phyloP scores from a whole-genome alignment of 2,888 invertebrate species.

The Tridacna gigas region DNA sequence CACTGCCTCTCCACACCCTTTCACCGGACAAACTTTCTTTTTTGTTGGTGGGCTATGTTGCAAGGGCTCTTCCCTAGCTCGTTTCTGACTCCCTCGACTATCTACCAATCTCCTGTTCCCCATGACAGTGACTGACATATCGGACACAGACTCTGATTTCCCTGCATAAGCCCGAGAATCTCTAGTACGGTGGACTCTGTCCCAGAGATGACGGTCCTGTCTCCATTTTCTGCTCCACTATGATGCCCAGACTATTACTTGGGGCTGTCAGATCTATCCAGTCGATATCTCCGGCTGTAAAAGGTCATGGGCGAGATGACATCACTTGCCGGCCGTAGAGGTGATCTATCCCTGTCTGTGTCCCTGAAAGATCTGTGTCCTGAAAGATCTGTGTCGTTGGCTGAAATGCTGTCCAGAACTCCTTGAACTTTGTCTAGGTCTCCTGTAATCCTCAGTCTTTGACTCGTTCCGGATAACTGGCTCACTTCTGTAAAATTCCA shows the following conservation, averaged over 20 bases:
- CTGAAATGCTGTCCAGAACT: too few relatives aligned
- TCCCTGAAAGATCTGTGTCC: background rate
- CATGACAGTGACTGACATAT: background rate
- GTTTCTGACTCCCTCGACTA: background rate
- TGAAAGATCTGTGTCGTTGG: background rate
- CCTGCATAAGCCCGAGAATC: too few relatives aligned
- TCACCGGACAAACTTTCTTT: background rate
- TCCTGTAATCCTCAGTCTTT: too few relatives aligned
- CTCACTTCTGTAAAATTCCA: background rate
- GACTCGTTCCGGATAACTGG: background rate
- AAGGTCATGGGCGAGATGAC: background rate
- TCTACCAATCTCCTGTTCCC: too few relatives aligned
- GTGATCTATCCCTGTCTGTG: background rate
- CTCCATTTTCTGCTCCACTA: background rate
- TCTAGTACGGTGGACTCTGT: background rate
- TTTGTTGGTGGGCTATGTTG: background rate
- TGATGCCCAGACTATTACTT: background rate
- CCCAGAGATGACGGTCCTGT: background rate
- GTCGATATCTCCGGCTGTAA: background rate
- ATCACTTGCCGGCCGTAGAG: background rate
- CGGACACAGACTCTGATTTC: background rate
- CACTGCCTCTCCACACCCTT: background rate
- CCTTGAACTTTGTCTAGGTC: too few relatives aligned
- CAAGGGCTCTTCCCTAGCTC: background rate
- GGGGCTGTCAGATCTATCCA: background rate